Conservation (phyloP, 1,140 invertebrate species). For the Drosophila tropicalis region DNA sequence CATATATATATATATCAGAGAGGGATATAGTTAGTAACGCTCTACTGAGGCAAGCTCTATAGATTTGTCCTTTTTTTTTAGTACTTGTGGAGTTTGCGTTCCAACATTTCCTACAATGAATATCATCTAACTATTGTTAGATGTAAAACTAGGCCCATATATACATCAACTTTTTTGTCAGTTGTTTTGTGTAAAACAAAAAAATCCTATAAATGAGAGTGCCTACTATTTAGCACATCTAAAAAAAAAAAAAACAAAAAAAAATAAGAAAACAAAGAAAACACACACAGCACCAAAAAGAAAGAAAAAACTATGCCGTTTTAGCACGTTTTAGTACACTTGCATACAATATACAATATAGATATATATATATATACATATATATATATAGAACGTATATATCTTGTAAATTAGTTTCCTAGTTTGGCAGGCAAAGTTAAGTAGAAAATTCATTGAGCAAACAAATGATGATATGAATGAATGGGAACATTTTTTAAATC, state of each 20-base stretch:
- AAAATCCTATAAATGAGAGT: slow-evolving; percentile 51
- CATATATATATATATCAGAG: slow-evolving; percentile 42
- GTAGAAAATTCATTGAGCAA: too few relatives aligned
- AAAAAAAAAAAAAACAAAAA: slow-evolving; percentile 20
- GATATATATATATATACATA: not conserved
- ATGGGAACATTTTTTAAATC: too few relatives aligned
- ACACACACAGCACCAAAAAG: slow-evolving; percentile 57
- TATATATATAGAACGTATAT: not conserved
- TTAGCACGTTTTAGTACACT: slow-evolving; percentile 66
- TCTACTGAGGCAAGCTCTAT: slow-evolving; percentile 11
- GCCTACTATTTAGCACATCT: slow-evolving; percentile 63
- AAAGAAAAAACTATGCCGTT: slow-evolving; percentile 30
- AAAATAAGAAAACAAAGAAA: too few relatives aligned
- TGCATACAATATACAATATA: slow-evolving; percentile 33
- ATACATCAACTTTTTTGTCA: slow-evolving; percentile 58
- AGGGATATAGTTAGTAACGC: slow-evolving; percentile 47
- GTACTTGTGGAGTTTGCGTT: slow-evolving; percentile 19
- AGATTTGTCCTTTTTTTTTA: not conserved
- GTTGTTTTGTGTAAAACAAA: slow-evolving; percentile 48
- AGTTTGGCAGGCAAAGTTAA: not conserved
- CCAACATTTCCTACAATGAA: slow-evolving; percentile 44
- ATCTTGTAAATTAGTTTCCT: slow-evolving; percentile 8
- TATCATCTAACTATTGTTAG: slow-evolving; percentile 78
- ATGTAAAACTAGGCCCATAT: slow-evolving; percentile 64
- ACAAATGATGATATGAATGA: too few relatives aligned